Conservation (phyloP, 37 sponge, comb jelly and placozoan species). For the Geodia barretti region DNA sequence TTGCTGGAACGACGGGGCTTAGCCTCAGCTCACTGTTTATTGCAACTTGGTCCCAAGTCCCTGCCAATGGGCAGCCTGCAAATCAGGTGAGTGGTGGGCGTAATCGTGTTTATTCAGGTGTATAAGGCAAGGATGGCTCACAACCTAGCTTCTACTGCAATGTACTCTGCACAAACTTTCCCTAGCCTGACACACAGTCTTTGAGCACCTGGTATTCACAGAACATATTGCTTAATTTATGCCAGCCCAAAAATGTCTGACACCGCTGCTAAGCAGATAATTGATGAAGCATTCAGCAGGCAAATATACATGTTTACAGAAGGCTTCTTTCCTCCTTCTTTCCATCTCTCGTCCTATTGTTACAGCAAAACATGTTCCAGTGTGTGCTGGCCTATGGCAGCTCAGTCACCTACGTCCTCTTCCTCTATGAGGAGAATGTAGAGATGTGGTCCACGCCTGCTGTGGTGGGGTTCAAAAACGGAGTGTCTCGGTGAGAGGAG, state of each 20-base stretch:
- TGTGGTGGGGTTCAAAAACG: conserved; percentile 31
- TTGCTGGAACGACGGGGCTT: background rate
- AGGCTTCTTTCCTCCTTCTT: background rate
- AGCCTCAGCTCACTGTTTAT: background rate
- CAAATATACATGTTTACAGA: background rate
- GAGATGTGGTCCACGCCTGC: conserved; percentile 12
- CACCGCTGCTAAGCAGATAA: too few species aligned
- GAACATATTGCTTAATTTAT: too few species aligned
- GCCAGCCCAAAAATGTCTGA: too few species aligned
- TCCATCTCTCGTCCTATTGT: background rate
- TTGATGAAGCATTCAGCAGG: background rate
- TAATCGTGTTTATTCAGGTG: too few species aligned
- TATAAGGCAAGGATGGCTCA: too few species aligned
- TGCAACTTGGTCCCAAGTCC: background rate
- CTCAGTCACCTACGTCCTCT: background rate
- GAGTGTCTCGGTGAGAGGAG: background rate
- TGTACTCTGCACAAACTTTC: too few species aligned
- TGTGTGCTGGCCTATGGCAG: conserved; percentile 10
- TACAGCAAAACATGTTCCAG: conserved; percentile 35
- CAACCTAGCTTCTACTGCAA: too few species aligned
- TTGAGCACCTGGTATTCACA: too few species aligned
- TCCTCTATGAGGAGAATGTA: conserved; percentile 4
- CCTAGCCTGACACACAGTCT: too few species aligned
- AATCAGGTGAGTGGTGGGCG: background rate
- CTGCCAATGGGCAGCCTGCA: background rate